Percentiles rank a stretch among this genome's conserved stretches.
These are phyloP conservation scores for Drosophila monieri DNA, from an alignment of 2,888 invertebrate genomes.

Conservation along the genomic window DNA sequence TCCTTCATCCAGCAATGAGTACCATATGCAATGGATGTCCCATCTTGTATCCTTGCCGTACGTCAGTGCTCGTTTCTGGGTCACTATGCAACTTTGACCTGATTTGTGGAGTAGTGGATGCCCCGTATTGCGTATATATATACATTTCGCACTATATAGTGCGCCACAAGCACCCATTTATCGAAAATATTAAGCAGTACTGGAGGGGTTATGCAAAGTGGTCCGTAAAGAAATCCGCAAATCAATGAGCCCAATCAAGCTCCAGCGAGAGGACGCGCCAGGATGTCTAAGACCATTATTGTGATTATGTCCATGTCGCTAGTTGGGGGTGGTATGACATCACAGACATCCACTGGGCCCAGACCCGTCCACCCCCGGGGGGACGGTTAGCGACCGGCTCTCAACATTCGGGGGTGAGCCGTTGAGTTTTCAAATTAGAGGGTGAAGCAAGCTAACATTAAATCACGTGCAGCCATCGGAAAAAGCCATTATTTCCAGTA, in stretches of 20 bases:
- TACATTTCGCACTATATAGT: not conserved
- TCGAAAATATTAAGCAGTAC: not conserved
- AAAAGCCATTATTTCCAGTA: not conserved
- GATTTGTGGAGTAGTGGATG: conserved; percentile 49
- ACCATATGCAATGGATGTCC: conserved; percentile 13
- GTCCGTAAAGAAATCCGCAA: conserved; percentile 1
- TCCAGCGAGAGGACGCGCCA: conserved; percentile 48
- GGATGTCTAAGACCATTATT: conserved; percentile 67
- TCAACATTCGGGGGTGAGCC: conserved; percentile 26
- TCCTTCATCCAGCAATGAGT: not conserved
- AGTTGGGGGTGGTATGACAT: conserved; percentile 60
- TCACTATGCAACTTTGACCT: conserved; percentile 74
- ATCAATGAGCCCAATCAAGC: conserved; percentile 20
- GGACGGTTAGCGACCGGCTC: conserved; percentile 45
- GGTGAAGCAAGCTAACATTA: conserved; percentile 41
- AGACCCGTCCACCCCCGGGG: conserved; percentile 13
- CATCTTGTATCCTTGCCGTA: conserved; percentile 59
- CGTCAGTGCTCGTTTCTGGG: conserved; percentile 64
- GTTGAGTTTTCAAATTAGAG: conserved; percentile 23
- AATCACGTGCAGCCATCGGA: conserved; percentile 60
- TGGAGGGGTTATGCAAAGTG: conserved; percentile 26
- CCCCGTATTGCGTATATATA: not conserved
- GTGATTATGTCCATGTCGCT: conserved; percentile 51
- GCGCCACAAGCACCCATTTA: not conserved
- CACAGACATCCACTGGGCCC: conserved; percentile 47